phyloP scores from a whole-genome alignment of 2,113 vertebrate genomes.

The Notothenia coriiceps region DNA sequence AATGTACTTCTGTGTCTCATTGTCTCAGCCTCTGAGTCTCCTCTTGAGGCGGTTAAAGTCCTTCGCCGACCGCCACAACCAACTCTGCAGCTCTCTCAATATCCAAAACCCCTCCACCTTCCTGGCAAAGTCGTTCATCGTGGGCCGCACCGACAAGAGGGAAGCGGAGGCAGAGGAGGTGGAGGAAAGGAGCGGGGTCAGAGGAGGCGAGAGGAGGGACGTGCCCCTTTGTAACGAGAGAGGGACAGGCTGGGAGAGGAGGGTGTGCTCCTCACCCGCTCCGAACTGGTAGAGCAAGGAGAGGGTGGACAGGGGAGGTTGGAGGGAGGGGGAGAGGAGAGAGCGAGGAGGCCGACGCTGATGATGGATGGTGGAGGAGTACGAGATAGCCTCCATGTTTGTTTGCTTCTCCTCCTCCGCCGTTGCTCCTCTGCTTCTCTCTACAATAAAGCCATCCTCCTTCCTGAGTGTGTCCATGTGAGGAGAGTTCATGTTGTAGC shows the following conservation, averaged over 20 bases:
- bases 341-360: constrained; percentile 74
- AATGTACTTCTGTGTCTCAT: constrained; percentile 8
- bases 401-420: constrained; percentile 37
- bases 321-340: constrained; percentile 74
- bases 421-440: not conserved
- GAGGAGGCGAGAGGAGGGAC: constrained; percentile 66
- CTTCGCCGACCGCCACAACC: constrained; percentile 97
- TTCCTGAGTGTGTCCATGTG: constrained; percentile 42
- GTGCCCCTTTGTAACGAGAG: constrained; percentile 72
- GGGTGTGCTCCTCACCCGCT: constrained; percentile 72
- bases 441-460: constrained; percentile 55
- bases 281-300: constrained; percentile 82
- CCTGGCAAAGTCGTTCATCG: constrained; percentile 91
- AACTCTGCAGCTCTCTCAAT: constrained; percentile 96
- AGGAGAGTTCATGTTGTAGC: constrained; percentile 64
- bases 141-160: constrained; percentile 70
- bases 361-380: constrained; percentile 55
- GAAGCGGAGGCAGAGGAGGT: constrained; percentile 52
- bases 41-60: constrained; percentile 98
- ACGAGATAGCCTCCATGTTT: constrained; percentile 20
- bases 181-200: constrained; percentile 59
- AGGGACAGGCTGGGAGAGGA: constrained; percentile 70
- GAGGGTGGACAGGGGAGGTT: constrained; percentile 78
- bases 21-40: constrained; percentile 81
- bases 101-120: constrained; percentile 99